A percentile compares a stretch with the other conserved stretches of the same genome.
These are phyloP conservation scores for Macheiramphus alcinus DNA, from an alignment of 2,113 vertebrate genomes.

Conservation along the genomic window DNA sequence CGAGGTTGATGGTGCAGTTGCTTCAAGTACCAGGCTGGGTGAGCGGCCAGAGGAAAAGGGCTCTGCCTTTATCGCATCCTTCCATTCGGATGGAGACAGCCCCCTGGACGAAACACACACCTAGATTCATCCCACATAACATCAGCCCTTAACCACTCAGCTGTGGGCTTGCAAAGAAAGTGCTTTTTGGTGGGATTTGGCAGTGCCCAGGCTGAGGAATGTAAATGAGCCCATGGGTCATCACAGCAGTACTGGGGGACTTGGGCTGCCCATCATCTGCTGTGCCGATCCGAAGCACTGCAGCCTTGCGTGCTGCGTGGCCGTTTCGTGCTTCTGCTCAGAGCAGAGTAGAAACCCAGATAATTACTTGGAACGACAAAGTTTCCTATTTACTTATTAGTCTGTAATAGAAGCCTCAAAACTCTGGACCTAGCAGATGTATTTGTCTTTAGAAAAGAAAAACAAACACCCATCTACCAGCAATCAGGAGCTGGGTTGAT, in stretches of 20 bases:
- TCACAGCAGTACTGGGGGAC: background rate
- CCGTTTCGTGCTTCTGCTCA: background rate
- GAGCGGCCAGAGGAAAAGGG: background rate
- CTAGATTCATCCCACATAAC: background rate
- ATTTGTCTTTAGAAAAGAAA: background rate
- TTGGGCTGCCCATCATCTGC: background rate
- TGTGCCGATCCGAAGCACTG: accelerated
- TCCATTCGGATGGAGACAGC: background rate
- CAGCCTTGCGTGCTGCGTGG: background rate
- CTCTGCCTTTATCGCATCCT: background rate
- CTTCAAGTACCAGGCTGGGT: background rate
- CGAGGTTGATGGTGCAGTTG: accelerated
- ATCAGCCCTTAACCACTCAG: accelerated
- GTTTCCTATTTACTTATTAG: background rate
- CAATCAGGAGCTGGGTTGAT: background rate
- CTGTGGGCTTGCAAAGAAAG: background rate
- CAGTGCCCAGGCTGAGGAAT: background rate
- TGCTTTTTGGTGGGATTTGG: background rate
- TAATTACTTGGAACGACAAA: background rate
- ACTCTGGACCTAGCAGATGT: background rate
- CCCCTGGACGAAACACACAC: background rate
- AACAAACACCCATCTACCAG: background rate
- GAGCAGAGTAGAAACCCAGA: background rate
- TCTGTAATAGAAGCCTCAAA: background rate
- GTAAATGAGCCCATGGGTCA: background rate